Evolutionary conservation across 1,140 invertebrate genomes (phyloP), one percentile per base, ranked within the genome.

Genomic region (Ectropis grisescens): DNA sequence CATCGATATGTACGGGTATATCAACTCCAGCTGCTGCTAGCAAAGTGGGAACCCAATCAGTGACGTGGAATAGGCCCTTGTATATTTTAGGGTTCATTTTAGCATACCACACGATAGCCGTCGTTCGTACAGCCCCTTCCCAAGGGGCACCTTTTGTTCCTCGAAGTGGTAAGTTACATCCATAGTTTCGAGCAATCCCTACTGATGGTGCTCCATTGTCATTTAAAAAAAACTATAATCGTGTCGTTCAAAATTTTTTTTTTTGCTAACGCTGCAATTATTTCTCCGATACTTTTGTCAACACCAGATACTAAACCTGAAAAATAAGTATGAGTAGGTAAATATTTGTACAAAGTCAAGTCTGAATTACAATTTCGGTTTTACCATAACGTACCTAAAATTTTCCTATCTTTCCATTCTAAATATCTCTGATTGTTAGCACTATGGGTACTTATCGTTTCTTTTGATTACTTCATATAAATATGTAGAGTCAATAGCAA

Each of bases 1-100:
- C 93, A 75, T 94, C 92, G 24, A 61, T 56, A 10, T 15, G 29
- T 5, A 34, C 9, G 6, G 19, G 26, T 19, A 45, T 19, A 5
- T 33, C 27, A 0, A 47, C 52, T 10, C 55, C 50, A 24, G 58
- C 58, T 10, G 55, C 55, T 15, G 31, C 25, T 5, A 66, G 25
- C 35, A 97, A 72, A 0, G 94, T 95, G 0, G 94, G 94, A 19
- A 96, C 59, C 92, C 93, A 96, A 68, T 96, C 94, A 12, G 85
- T 85, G 4, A 96, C 86, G 49, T 94, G 91, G 49, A 95, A 89
- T 34, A 95, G 70, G 26, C 91, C 84, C 38, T 89, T 86, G 88
- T 1, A 92, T 83, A 49, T 86, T 59, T 45, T 84, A 71, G 12
- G 80, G 68, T 23, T 86, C 9, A 87, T 64, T 54, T 82, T 33